A percentile compares a stretch with the other conserved stretches of the same genome.
phyloP scores from a whole-genome alignment of 2,797 vertebrate species.

The Echiichthys vipera region DNA sequence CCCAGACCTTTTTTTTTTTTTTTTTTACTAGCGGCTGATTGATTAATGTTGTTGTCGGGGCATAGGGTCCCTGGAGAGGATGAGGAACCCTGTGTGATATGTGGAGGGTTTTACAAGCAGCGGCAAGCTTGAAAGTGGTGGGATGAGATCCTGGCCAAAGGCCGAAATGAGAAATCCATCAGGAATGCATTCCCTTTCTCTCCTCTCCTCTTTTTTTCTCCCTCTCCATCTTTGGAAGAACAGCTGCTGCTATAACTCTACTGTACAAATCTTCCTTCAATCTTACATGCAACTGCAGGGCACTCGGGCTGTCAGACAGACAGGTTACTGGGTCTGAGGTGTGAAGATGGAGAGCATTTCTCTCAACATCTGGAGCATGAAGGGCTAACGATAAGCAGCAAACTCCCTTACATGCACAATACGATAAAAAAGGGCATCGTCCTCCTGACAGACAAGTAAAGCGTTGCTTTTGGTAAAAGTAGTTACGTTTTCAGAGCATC shows the following conservation, averaged over 20 bases:
- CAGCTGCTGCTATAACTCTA: constrained; percentile 93
- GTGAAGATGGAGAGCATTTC: constrained; percentile 55
- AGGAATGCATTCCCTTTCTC: constrained; percentile 89
- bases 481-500: not conserved
- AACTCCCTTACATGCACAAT: constrained; percentile 40
- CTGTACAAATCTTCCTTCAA: constrained; percentile 79
- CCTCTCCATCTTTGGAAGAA: constrained; percentile 75
- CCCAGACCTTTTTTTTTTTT: constrained; percentile 67
- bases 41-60: constrained; percentile 88
- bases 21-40: constrained; percentile 82
- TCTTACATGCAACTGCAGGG: constrained; percentile 73
- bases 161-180: constrained; percentile 91
- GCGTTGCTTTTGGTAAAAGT: constrained; percentile 21
- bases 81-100: constrained; percentile 87
- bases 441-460: constrained; percentile 46
- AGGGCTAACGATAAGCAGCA: constrained; percentile 40
- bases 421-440: constrained; percentile 13
- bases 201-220: constrained; percentile 57
- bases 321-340: constrained; percentile 52
- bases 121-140: constrained; percentile 89
- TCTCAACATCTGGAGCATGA: constrained; percentile 50
- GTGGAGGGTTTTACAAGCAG: constrained; percentile 91
- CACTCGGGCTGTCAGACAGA: constrained; percentile 68
- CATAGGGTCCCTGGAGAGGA: constrained; percentile 84
- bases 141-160: constrained; percentile 90